Evolutionary conservation across 2,888 invertebrate genomes (phyloP).

Genomic region (Chirona hameri): DNA sequence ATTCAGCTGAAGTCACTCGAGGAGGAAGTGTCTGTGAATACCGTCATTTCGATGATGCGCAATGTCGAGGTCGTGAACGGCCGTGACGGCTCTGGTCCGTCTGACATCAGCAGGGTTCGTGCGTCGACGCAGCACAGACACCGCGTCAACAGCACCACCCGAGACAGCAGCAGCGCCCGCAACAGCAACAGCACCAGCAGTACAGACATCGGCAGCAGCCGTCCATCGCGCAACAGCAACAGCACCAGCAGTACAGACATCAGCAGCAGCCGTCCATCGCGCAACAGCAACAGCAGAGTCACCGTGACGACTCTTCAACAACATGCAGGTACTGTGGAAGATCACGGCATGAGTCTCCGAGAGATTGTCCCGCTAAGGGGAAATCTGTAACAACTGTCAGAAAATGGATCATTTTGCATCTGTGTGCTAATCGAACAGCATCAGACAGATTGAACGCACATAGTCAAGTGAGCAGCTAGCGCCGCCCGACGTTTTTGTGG

Average conservation of each 20-base stretch:
- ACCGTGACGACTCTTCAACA: background rate
- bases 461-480: background rate
- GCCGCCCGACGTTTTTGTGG: background rate
- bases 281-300: no score
- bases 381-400: background rate
- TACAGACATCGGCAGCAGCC: background rate
- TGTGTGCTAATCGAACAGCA: background rate
- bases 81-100: background rate
- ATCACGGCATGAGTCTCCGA: background rate
- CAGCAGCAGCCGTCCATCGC: no score
- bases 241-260: no score
- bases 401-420: conserved; percentile 1
- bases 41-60: background rate
- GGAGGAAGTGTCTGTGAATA: background rate
- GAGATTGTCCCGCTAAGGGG: background rate
- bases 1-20: background rate
- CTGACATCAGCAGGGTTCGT: background rate
- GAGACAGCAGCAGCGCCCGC: background rate
- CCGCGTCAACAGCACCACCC: background rate
- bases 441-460: background rate
- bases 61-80: background rate
- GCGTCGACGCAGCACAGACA: background rate
- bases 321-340: conserved; percentile 1
- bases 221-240: no score
- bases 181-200: background rate